Evolutionary conservation across 2,113 vertebrate species (phyloP).

Genomic region (Bolborhynchus lineola): DNA sequence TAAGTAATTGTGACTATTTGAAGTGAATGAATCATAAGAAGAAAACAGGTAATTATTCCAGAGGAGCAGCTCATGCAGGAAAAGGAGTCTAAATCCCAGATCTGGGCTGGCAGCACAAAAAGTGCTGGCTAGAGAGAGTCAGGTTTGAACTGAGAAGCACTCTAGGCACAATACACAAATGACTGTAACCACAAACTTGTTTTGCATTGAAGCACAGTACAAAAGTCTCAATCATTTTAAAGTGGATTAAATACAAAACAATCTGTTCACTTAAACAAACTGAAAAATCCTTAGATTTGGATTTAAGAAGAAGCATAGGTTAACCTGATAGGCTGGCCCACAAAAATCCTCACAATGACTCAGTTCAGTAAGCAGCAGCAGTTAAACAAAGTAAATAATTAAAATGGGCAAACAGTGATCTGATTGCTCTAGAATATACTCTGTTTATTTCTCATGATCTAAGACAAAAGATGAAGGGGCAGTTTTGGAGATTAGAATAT

Average conservation of each 20-base stretch:
- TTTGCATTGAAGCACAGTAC: neutral
- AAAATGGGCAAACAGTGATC: neutral
- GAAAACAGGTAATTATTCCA: neutral
- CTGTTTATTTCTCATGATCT: neutral
- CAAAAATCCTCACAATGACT: neutral
- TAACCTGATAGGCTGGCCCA: neutral
- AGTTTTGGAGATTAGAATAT: neutral
- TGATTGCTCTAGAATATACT: neutral
- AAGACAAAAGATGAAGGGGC: neutral
- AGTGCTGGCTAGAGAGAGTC: neutral
- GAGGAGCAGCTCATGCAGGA: neutral
- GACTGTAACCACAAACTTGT: neutral
- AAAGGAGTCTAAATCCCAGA: neutral
- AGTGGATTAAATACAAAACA: neutral
- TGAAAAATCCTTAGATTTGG: neutral
- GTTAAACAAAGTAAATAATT: neutral
- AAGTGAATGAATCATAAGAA: neutral
- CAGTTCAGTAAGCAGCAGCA: neutral
- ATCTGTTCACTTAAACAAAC: neutral
- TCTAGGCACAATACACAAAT: neutral
- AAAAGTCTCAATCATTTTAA: neutral
- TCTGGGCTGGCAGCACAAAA: neutral
- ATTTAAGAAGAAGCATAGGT: neutral
- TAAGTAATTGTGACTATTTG: neutral
- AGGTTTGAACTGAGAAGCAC: neutral